These are phyloP conservation scores for Indicator maculatus DNA, from an alignment of 2,113 vertebrate genomes.

Conservation along the genomic window DNA sequence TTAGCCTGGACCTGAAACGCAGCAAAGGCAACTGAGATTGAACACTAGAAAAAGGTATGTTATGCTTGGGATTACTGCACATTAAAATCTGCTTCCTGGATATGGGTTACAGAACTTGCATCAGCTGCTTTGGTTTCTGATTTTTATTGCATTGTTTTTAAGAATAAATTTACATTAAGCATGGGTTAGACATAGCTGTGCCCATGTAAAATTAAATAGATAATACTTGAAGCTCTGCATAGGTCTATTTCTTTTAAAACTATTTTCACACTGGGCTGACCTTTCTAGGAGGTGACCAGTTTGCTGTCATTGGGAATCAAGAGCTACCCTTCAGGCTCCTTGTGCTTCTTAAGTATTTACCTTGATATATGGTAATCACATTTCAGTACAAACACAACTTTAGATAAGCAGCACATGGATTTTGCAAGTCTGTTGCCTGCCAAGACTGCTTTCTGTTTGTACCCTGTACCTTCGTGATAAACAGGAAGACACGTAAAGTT, in stretches of 20 bases:
- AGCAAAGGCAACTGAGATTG: background rate
- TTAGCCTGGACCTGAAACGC: background rate
- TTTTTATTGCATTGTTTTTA: background rate
- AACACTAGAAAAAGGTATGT: background rate
- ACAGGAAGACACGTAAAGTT: conserved; percentile 66
- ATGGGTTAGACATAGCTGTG: background rate
- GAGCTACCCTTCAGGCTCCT: background rate
- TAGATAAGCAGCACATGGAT: conserved; percentile 47
- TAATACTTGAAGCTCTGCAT: background rate
- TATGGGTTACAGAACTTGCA: background rate
- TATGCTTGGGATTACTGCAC: background rate
- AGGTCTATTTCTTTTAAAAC: background rate
- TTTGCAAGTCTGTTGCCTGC: conserved; percentile 45
- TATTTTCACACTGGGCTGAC: background rate
- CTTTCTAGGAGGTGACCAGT: background rate
- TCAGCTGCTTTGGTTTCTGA: background rate
- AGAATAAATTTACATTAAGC: background rate
- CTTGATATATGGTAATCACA: conserved; percentile 25
- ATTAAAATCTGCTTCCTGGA: background rate
- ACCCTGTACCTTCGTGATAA: conserved; percentile 56
- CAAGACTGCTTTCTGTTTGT: conserved; percentile 61
- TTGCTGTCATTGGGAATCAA: background rate
- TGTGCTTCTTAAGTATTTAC: background rate
- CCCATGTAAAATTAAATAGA: background rate
- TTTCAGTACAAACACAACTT: conserved; percentile 23